Evolutionary conservation across 2,797 vertebrate species (phyloP).

Genomic region (Melanotaenia parkinsoni): DNA sequence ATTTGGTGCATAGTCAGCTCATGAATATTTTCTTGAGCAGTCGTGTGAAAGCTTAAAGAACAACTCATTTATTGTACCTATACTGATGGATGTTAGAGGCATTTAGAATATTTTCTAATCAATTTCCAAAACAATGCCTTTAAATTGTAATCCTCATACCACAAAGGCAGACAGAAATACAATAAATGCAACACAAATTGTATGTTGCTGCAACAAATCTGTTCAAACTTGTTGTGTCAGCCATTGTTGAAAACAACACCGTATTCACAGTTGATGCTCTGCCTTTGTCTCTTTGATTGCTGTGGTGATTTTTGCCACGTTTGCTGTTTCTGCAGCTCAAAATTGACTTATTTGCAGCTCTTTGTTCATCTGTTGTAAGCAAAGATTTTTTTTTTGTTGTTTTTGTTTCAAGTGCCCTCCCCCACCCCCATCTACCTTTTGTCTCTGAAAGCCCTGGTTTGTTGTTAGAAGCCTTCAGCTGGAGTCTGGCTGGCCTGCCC

Average conservation of each 20-base stretch:
- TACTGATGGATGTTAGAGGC: background rate
- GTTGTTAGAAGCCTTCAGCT: constrained; percentile 79
- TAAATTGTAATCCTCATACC: background rate
- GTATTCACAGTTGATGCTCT: constrained; percentile 32
- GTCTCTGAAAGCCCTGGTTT: constrained; percentile 73
- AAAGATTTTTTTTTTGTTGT: constrained; percentile 65
- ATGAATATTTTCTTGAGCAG: background rate
- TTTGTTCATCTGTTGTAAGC: constrained; percentile 76
- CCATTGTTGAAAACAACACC: constrained; percentile 10
- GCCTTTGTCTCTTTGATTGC: constrained; percentile 40
- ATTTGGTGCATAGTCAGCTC: background rate
- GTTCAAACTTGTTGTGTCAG: constrained; percentile 10
- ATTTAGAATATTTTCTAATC: background rate
- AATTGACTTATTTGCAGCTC: constrained; percentile 48
- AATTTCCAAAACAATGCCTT: background rate
- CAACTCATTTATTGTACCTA: background rate
- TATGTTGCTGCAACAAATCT: background rate
- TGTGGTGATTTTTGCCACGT: constrained; percentile 17
- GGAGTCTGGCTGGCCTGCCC: constrained; percentile 69
- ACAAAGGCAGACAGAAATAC: background rate
- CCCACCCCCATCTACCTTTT: constrained; percentile 64
- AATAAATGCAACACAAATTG: constrained; percentile 10
- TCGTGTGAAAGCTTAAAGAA: background rate
- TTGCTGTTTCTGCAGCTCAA: constrained; percentile 33
- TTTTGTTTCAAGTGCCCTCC: constrained; percentile 70